Evolutionary conservation across 2,113 vertebrate species (phyloP), one percentile per base, ranked within the genome.

Genomic region (Halcyon senegalensis): DNA sequence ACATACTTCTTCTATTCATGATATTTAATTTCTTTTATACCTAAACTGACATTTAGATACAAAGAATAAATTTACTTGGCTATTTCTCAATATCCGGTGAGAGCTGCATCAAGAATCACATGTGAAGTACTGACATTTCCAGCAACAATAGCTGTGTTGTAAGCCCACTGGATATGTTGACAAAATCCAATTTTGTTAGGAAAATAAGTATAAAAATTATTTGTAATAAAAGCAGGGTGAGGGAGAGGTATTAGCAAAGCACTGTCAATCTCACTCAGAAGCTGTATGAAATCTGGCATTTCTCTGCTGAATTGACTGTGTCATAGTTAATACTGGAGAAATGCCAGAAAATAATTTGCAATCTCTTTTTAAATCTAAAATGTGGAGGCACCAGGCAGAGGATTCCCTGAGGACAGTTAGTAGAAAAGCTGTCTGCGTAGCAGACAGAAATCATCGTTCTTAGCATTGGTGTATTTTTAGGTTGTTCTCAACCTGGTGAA

Each of bases 51-150:
- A 96, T 94, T 96, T 94, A 73, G 64, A 31, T 96, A 72, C 60
- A 86, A 90, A 92, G 58, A 85, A 94, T 87, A 90, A 91, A 92
- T 92, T 82, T 91, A 60, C 69, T 83, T 83, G 74, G 67, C 80
- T 95, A 48, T 85, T 95, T 89, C 70, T 95, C 35, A 43, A 8
- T 95, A 91, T 92, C 79, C 76, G 92, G 2, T 44, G 90, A 92
- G 87, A 91, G 30, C 77, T 81, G 19, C 82, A 43, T 89, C 39
- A 87, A 56, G 60, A 77, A 89, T 91, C 70, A 7, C 55, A 53
- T 94, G 79, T 85, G 89, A 91, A 93, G 62, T 55, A 59, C 64
- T 96, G 93, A 95, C 84, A 92, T 96, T 96, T 97, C 81, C 76
- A 90, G 51, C 66, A 87, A 84, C 76, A 97, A 62, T 80, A 44